Evolutionary conservation across 1,140 invertebrate genomes (phyloP), one percentile per base, ranked within the genome.

Genomic region (Drosophila ercepeae): DNA sequence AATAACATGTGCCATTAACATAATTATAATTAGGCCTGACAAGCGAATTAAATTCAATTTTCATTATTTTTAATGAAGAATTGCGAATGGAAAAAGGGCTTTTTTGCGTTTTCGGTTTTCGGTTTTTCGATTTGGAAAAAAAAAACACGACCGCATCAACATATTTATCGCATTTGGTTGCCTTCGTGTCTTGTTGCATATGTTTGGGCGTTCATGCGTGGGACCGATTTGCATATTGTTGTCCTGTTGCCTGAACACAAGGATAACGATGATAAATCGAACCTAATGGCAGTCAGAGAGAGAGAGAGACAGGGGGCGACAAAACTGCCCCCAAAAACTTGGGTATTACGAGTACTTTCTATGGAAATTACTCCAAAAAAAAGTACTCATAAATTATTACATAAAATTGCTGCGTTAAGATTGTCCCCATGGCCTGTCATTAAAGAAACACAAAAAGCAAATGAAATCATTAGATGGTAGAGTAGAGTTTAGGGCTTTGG

Each of bases 1-100:
- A 75, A 84, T 46, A 63, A 84, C 64, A 59, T 64, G 73, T 52
- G 59, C 71, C 58, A 83, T 83, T 84, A 72, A 72, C 60, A 71
- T 84, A 84, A 84, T 78, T 75, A 83, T 84, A 83, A 83, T 83
- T 84, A 68, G 79, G 45, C 41, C 41, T 58, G 79, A 84, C 79
- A 75, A 75, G 70, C 68, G 55, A 60, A 72, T 84, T 78, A 71
- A 78, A 78, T 83, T 78, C 46, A 78, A 83, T 83, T 78, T 63
- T 59, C 75, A 83, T 78, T 74, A 78, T 75, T 70, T 74, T 78
- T 74, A 74, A 78, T 74, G 60, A 78, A 71, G 57, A 69, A 68
- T 41, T 42, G 53, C 57, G 9, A 48, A 6, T 16, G 23, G 18
- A 45, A 18, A 58, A 59, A 2, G 9, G 39, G 25, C 8, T 7